phyloP scores from a whole-genome alignment of 2,888 invertebrate species.

The Acanthococcus lagerstroemiae region DNA sequence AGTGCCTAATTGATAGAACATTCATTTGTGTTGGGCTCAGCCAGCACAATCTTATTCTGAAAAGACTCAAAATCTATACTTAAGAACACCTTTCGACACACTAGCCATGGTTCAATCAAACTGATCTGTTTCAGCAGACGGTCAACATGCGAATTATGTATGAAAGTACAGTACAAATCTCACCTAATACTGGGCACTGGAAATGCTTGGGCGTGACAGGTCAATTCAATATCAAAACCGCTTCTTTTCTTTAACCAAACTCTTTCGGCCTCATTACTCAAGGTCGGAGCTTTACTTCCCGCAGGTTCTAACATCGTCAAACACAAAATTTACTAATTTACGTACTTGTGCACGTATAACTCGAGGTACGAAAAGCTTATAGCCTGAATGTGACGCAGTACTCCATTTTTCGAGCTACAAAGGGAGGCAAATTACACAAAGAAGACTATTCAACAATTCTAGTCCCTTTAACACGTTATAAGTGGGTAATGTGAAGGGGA shows the following conservation, averaged over 20 bases:
- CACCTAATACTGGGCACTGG: constrained; percentile 45
- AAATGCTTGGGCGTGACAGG: constrained; percentile 43
- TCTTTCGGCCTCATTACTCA: constrained; percentile 48
- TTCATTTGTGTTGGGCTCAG: no score
- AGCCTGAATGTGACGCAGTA: constrained; percentile 22
- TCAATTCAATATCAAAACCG: constrained; percentile 35
- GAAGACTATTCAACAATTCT: no score
- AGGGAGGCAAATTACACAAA: no score
- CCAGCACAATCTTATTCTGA: no score
- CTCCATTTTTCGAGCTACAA: no score
- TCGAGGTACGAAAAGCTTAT: neutral
- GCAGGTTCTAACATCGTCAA: constrained; percentile 48
- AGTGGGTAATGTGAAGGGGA: constrained; percentile 12
- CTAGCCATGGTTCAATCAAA: no score
- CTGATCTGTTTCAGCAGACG: neutral
- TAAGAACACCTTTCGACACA: no score
- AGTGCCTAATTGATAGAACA: no score
- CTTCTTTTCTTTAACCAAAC: constrained; percentile 33
- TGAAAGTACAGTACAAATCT: constrained; percentile 10
- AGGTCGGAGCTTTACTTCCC: constrained; percentile 56
- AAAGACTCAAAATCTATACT: no score
- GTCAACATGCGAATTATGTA: no score
- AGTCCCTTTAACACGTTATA: no score
- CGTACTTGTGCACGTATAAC: neutral
- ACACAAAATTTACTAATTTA: neutral